Conservation (phyloP, 2,888 invertebrate species). For the Lacanobia wlatinum region DNA sequence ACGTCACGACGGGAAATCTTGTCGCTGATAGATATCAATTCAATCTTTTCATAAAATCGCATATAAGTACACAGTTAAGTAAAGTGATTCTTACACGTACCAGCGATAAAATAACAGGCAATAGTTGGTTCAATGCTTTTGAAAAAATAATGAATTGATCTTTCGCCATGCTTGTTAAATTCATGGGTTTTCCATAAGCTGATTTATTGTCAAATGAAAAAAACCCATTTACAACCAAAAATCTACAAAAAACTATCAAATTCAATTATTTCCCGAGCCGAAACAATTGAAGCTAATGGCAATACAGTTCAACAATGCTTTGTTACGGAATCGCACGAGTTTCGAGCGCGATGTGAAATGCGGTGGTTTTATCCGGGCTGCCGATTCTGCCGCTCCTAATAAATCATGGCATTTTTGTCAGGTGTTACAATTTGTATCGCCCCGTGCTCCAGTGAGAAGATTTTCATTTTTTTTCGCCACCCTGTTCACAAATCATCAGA, state of each 20-base stretch:
- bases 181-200: neutral
- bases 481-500: slow-evolving; percentile 68
- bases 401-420: slow-evolving; percentile 82
- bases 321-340: slow-evolving; percentile 71
- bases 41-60: neutral
- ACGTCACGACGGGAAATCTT: slow-evolving; percentile 1
- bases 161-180: neutral
- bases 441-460: slow-evolving; percentile 67
- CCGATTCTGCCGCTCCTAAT: slow-evolving; percentile 75
- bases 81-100: too few relatives aligned
- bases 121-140: too few relatives aligned
- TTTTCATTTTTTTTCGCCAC: slow-evolving; percentile 68
- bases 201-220: neutral
- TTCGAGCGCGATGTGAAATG: slow-evolving; percentile 73
- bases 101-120: too few relatives aligned
- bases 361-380: slow-evolving; percentile 75
- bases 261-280: slow-evolving; percentile 44
- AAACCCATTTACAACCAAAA: neutral
- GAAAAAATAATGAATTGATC: too few relatives aligned
- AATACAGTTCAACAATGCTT: slow-evolving; percentile 72
- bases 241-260: slow-evolving; percentile 41
- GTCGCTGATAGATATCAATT: slow-evolving; percentile 8
- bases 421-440: slow-evolving; percentile 80
- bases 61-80: too few relatives aligned
- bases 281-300: slow-evolving; percentile 73